Percentiles rank a stretch among this genome's conserved stretches.
These are phyloP conservation scores for Synergus laeviventris DNA, from an alignment of 2,888 invertebrate species.

Conservation along the genomic window DNA sequence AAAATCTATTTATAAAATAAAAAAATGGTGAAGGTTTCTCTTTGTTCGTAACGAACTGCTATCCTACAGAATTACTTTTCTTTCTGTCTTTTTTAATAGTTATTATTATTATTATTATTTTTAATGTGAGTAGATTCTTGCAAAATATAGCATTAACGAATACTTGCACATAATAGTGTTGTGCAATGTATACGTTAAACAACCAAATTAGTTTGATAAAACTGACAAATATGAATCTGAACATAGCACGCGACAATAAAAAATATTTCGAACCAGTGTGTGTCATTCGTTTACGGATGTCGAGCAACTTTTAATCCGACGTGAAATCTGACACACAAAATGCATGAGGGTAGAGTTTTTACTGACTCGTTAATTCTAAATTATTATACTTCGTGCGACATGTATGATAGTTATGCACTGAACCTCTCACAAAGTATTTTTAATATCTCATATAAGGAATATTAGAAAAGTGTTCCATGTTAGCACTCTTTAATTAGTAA, in stretches of 20 bases:
- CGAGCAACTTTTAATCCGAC: background rate
- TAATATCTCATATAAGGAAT: background rate
- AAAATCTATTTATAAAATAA: background rate
- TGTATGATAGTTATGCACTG: background rate
- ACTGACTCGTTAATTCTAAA: background rate
- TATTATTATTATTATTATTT: background rate
- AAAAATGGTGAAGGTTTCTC: background rate
- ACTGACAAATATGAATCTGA: background rate
- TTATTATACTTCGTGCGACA: background rate
- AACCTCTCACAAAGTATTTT: background rate
- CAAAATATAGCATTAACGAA: background rate
- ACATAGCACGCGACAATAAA: background rate
- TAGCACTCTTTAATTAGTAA: too few relatives aligned
- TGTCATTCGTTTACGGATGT: background rate
- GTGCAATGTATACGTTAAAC: background rate
- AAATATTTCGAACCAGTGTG: too few relatives aligned
- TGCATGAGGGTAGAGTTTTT: constrained; percentile 1
- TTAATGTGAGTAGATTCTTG: background rate
- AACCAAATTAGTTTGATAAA: background rate
- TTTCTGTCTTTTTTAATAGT: background rate
- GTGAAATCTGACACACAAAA: background rate
- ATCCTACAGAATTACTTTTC: background rate
- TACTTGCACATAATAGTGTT: background rate
- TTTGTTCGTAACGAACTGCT: constrained; percentile 1
- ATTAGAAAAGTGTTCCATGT: too few relatives aligned